Evolutionary conservation across 92 coral and sea anemone genomes (phyloP), one percentile per base, ranked within the genome.

Genomic region (Porites divaricata): DNA sequence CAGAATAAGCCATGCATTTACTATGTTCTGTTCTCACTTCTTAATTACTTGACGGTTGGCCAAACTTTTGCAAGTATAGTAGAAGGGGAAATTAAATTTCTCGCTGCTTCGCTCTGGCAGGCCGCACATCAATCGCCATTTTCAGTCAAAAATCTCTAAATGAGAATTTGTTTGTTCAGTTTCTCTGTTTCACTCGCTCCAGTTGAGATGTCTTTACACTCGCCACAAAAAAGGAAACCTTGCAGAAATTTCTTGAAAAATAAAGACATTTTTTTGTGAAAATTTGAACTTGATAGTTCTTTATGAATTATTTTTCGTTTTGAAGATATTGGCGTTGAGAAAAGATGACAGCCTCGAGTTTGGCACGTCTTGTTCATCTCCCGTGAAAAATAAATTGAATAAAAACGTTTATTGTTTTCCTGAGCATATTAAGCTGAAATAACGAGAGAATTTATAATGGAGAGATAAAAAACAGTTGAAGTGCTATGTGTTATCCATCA

Each of bases 1-100:
- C 67, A 76, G 75, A 81, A 84, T 76, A 76, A 84, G 88, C 81
- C 88, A 84, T n/a, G n/a, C n/a, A n/a, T 75, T 84, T 75, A 76
- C 72, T 84, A 84, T 75, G 64, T 75, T 84, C 88, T 75, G 77
- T 84, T 76, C 73, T 65, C 81, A 76, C 81, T 84, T 84, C 81
- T 84, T 84, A 84, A 84, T 84, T 84, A 84, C 81, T 71, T 73
- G 75, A 74, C 76, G 88, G 82, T 45, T 67, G 54, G 81, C 82
- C 80, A 76, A 64, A 66, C 67, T 74, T 54, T 84, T 67, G 48
- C 81, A 63, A 65, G 88, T 67, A n/a, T 54, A 64, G 81, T 15
- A 45, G 75, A 79, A 84, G 65, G 74, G 80, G 78, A 84, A 75
- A 84, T 74, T 76, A 84, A 74, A 75, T 64, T 67, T 84, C 49